Percentiles rank a stretch among this genome's conserved stretches.
Evolutionary conservation across 2,888 invertebrate genomes (phyloP).

Genomic region (Trachelus iudaicus): DNA sequence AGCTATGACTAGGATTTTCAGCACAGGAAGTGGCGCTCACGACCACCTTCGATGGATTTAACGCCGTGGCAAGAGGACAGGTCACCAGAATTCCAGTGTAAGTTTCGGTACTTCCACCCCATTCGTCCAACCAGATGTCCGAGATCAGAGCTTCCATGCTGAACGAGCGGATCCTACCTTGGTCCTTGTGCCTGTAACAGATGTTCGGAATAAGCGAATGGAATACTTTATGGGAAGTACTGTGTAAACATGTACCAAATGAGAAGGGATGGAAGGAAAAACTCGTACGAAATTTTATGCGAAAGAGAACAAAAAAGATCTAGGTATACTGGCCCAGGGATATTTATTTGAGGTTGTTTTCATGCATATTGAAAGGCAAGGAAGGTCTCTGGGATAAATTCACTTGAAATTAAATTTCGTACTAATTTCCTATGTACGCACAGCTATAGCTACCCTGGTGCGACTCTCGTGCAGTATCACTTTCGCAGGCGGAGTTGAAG

Average conservation of each 20-base stretch:
- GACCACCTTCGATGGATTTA: constrained; percentile 41
- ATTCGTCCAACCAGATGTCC: constrained; percentile 74
- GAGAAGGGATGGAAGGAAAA: background rate
- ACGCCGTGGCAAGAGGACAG: constrained; percentile 68
- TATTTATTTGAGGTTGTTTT: background rate
- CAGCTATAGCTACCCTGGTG: background rate
- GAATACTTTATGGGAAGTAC: background rate
- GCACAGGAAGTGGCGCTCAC: constrained; percentile 50
- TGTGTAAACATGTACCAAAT: background rate
- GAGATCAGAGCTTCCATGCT: constrained; percentile 71
- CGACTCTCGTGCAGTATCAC: background rate
- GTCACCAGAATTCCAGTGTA: constrained; percentile 73
- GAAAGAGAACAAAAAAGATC: background rate
- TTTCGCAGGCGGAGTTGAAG: background rate
- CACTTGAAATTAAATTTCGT: background rate
- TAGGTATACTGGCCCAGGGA: background rate
- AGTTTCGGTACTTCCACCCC: constrained; percentile 69
- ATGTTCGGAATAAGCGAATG: background rate
- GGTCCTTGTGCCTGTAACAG: constrained; percentile 57
- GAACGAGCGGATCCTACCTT: constrained; percentile 66
- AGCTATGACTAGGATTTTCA: constrained; percentile 60
- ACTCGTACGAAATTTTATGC: background rate
- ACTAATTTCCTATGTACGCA: background rate
- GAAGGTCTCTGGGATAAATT: background rate
- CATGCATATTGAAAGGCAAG: background rate